Conservation (phyloP, 2,888 invertebrate genomes). For the Chrysopilus asiliformis region DNA sequence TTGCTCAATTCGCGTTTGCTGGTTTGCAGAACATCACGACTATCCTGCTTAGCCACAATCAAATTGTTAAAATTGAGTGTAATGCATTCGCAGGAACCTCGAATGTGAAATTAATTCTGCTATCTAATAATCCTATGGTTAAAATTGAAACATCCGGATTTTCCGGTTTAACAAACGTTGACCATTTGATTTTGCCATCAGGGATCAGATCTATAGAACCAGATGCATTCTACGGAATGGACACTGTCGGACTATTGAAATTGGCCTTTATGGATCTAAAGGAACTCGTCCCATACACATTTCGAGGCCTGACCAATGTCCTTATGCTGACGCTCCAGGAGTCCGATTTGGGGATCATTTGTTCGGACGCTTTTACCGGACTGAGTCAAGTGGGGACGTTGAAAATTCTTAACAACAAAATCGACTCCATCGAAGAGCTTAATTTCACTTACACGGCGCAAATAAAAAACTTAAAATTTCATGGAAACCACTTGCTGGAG, state of each 20-base stretch:
- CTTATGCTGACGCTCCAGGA: conserved; percentile 65
- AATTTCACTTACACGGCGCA: conserved; percentile 56
- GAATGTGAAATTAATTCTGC: conserved; percentile 64
- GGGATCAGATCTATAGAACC: conserved; percentile 63
- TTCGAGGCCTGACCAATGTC: conserved; percentile 62
- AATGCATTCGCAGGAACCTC: conserved; percentile 81
- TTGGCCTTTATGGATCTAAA: conserved; percentile 73
- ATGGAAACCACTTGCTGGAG: conserved; percentile 73
- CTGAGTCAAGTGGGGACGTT: conserved; percentile 56
- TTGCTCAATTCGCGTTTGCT: conserved; percentile 74
- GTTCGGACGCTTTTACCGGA: conserved; percentile 62
- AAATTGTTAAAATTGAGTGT: conserved; percentile 54
- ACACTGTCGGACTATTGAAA: conserved; percentile 68
- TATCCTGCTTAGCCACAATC: conserved; percentile 55
- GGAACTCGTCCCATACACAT: conserved; percentile 54
- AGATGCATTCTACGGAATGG: conserved; percentile 68
- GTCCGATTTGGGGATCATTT: conserved; percentile 65
- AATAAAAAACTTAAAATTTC: conserved; percentile 56
- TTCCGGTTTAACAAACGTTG: conserved; percentile 68
- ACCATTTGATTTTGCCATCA: conserved; percentile 69
- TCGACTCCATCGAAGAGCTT: conserved; percentile 65
- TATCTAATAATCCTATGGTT: conserved; percentile 74
- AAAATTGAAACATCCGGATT: conserved; percentile 72
- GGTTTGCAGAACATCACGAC: conserved; percentile 67
- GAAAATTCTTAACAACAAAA: conserved; percentile 72